Base-by-base conservation (phyloP, 2,797 vertebrate genomes). In the Chelidonichthys spinosus region DNA sequence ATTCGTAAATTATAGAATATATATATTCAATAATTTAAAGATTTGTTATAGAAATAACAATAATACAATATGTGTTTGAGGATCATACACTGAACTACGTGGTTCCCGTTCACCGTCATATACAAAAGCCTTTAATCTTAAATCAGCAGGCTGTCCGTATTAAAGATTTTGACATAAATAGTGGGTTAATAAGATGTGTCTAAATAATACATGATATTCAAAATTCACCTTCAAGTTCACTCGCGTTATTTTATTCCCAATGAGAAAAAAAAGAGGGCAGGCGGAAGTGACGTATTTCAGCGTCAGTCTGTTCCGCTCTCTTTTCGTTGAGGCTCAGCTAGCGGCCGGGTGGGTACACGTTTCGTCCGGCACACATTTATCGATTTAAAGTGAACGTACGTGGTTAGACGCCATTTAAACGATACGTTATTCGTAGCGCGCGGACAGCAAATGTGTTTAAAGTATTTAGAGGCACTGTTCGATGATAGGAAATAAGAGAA, bases 241-340 rank as follows among this genome's bases (percentile, higher is more conserved):
- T 50, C 11, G n/a, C 6, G 4, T 4, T 36, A 25, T 3, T 44
- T 69, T 69, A 69, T 80, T 69, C 1, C 25, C 5, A n/a, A 47
- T 3, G 36, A 11, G n/a, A n/a, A 2, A 0, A 2, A 25, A 25
- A 25, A 25, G 25, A 25, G 25, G 25, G 1, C 1, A 9, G 50
- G 0, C 6, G 93, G 92, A 94, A 87, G 85, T 94, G 89, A 93
- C 83, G 90, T 89, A 1, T 0, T 1, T 1, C 0, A 6, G 36
- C 37, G 40, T 13, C 55, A 32, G 17, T 78, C 15, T 73, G 10
- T 71, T 85, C 72, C 90, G 79, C 36, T 64, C 92, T 90, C 94
- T 95, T 94, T 95, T 91, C 90, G 86, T 84, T 74, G 87, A 90
- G 91, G 92, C 89, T 91, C 83, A 83, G 90, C 90, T 83, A 80